Percentiles rank a stretch among this genome's conserved stretches.
These are phyloP conservation scores for Corapipo altera DNA, from an alignment of 2,113 vertebrate genomes.

Conservation along the genomic window DNA sequence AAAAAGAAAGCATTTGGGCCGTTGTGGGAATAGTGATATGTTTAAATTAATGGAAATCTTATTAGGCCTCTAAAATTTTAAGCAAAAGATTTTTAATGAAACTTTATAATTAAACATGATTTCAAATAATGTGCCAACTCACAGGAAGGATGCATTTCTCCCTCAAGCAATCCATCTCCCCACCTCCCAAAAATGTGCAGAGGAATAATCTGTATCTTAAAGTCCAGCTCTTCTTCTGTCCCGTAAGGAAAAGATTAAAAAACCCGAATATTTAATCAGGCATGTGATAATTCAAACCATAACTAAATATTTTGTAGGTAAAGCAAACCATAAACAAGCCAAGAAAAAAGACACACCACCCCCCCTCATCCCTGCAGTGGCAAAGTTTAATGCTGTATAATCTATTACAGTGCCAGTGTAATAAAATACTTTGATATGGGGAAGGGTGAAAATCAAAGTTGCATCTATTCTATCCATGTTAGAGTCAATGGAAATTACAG, in stretches of 20 bases:
- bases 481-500: constrained; percentile 27
- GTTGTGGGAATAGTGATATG: constrained; percentile 91
- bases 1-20: constrained; percentile 83
- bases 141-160: constrained; percentile 28
- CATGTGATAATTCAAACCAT: constrained; percentile 9
- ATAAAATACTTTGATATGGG: constrained; percentile 44
- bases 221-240: constrained; percentile 33
- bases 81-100: constrained; percentile 80
- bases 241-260: constrained; percentile 34
- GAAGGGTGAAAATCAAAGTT: constrained; percentile 50
- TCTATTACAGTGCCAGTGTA: not conserved
- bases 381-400: constrained; percentile 11
- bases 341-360: not conserved
- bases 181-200: constrained; percentile 30
- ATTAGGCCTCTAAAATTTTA: constrained; percentile 80
- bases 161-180: not conserved
- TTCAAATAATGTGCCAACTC: constrained; percentile 69
- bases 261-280: constrained; percentile 17
- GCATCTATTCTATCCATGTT: constrained; percentile 10
- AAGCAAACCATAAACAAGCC: not conserved
- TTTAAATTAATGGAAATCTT: constrained; percentile 90
- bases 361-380: not conserved
- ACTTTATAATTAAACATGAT: constrained; percentile 81
- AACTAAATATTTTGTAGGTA: constrained; percentile 54
- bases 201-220: constrained; percentile 25